Percentiles rank a stretch among this genome's conserved stretches.
phyloP scores from a whole-genome alignment of 2,113 vertebrate species.

The Elachura formosa region DNA sequence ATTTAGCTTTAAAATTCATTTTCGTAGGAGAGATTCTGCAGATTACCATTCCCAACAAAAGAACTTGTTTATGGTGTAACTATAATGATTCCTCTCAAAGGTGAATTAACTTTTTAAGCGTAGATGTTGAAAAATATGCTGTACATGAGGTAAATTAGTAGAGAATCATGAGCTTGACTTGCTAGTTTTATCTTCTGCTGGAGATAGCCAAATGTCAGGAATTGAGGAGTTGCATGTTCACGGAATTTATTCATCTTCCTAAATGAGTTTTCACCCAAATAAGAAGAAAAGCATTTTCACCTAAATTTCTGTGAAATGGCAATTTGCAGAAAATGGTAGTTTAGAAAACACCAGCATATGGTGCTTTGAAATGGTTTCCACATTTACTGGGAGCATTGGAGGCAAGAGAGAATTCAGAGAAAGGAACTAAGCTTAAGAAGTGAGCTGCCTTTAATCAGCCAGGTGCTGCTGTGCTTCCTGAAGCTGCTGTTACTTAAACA shows the following conservation, averaged over 20 bases:
- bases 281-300: not conserved
- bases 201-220: not conserved
- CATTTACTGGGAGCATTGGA: not conserved
- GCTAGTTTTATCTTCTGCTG: not conserved
- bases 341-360: not conserved
- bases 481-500: not conserved
- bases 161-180: not conserved
- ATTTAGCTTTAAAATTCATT: not conserved
- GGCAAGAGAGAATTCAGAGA: not conserved
- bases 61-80: not conserved
- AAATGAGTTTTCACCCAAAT: not conserved
- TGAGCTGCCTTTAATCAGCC: not conserved
- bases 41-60: not conserved
- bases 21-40: not conserved
- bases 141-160: not conserved
- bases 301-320: not conserved
- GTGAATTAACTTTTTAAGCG: not conserved
- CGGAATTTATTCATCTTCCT: not conserved
- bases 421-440: not conserved
- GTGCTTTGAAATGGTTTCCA: not conserved
- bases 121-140: not conserved
- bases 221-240: not conserved
- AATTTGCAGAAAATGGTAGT: not conserved
- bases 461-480: not conserved
- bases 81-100: not conserved